Evolutionary conservation across 1,140 invertebrate genomes (phyloP).

Genomic region (Marisa cornuarietis): DNA sequence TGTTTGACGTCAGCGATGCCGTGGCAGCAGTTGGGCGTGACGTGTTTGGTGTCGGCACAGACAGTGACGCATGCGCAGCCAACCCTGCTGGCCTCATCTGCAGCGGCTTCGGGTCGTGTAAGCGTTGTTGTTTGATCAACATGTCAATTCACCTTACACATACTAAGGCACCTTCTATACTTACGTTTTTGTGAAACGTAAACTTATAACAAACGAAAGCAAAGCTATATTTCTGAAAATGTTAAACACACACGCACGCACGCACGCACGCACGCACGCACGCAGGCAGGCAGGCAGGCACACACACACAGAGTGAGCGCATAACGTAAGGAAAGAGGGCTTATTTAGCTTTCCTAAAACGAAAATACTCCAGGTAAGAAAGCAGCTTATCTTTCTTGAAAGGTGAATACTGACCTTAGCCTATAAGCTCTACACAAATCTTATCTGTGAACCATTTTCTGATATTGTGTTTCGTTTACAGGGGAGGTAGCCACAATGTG

Average conservation of each 20-base stretch:
- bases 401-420: background rate
- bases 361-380: background rate
- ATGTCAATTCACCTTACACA: background rate
- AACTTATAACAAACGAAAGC: background rate
- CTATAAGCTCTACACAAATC: background rate
- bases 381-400: too few relatives aligned
- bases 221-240: background rate
- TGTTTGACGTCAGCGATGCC: too few relatives aligned
- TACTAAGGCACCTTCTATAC: background rate
- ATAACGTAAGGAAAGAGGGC: background rate
- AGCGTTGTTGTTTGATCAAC: background rate
- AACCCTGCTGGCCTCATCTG: background rate
- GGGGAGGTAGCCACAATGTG: background rate
- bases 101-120: background rate
- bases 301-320: background rate
- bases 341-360: background rate
- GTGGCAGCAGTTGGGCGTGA: background rate
- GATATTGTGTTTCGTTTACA: too few relatives aligned
- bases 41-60: constrained; percentile 1
- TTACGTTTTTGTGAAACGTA: background rate
- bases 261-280: too few relatives aligned
- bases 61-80: background rate
- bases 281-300: too few relatives aligned
- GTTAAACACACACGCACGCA: too few relatives aligned
- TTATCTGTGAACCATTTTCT: background rate